phyloP scores from a whole-genome alignment of 2,113 vertebrate species.

The Saccopteryx bilineata region DNA sequence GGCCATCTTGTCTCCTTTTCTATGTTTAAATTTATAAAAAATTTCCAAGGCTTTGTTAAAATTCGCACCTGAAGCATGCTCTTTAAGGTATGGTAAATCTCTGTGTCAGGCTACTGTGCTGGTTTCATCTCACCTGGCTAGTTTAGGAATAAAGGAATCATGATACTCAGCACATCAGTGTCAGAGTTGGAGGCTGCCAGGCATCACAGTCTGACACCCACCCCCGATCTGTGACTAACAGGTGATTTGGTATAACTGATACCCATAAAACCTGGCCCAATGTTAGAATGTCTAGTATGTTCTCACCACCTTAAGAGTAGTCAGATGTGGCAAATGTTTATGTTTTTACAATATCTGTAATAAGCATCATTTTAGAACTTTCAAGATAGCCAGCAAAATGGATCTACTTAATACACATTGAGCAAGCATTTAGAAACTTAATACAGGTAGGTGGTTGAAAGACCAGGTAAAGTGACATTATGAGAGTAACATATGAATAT shows the following conservation, averaged over 20 bases:
- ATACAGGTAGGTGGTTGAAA: slow-evolving; percentile 19
- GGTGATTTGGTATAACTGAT: not conserved
- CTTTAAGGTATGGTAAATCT: not conserved
- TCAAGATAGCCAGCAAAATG: not conserved
- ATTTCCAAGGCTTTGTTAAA: not conserved
- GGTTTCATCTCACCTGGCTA: not conserved
- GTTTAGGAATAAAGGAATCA: slow-evolving; percentile 2
- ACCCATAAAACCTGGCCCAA: not conserved
- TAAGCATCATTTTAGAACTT: slow-evolving; percentile 24
- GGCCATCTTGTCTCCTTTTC: too few relatives aligned
- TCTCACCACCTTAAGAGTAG: not conserved
- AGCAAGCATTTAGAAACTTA: not conserved
- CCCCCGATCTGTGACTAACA: not conserved
- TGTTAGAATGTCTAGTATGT: not conserved
- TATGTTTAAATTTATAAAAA: not conserved
- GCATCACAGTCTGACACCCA: too few relatives aligned
- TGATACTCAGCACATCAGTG: not conserved
- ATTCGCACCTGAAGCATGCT: not conserved
- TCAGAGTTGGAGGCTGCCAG: not conserved
- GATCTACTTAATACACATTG: not conserved
- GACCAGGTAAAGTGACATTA: not conserved
- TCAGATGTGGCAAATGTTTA: not conserved
- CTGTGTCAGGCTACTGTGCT: not conserved
- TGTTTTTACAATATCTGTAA: slow-evolving; percentile 9
- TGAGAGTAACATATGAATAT: not conserved